Conservation (phyloP, 2,113 vertebrate species). For the Picathartes gymnocephalus region DNA sequence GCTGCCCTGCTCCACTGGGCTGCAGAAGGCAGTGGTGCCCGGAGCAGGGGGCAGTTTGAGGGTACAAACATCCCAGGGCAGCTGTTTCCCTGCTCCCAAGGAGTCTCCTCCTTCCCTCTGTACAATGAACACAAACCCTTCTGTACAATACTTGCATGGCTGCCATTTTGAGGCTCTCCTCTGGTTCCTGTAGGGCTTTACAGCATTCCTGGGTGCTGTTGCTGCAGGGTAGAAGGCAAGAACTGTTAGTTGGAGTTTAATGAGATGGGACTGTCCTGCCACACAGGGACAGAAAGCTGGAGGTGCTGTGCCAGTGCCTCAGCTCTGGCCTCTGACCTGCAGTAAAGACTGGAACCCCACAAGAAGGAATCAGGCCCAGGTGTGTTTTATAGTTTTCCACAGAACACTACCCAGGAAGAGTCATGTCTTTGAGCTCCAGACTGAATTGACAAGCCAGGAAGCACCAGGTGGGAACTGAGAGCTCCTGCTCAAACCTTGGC, state of each 20-base stretch:
- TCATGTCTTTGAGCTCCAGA: neutral
- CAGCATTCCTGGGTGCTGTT: neutral
- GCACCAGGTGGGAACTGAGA: neutral
- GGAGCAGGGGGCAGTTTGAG: neutral
- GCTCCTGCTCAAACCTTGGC: neutral
- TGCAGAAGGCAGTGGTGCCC: neutral
- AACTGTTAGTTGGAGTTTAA: neutral
- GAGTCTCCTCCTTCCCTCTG: neutral
- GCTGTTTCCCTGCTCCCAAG: neutral
- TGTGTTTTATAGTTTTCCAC: neutral
- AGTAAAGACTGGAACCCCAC: neutral
- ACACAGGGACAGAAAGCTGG: neutral
- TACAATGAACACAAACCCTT: neutral
- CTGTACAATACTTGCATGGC: neutral
- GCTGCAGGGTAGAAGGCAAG: neutral
- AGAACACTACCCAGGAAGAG: neutral
- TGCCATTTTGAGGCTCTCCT: neutral
- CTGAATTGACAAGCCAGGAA: neutral
- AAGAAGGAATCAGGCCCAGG: neutral
- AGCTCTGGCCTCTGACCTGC: neutral
- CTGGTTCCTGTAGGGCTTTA: neutral
- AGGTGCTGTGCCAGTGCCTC: neutral
- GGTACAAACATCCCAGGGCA: rapidly evolving
- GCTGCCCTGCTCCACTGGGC: neutral
- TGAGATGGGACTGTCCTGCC: neutral